phyloP scores from a whole-genome alignment of 2,113 vertebrate species.

The Lepus timidus region DNA sequence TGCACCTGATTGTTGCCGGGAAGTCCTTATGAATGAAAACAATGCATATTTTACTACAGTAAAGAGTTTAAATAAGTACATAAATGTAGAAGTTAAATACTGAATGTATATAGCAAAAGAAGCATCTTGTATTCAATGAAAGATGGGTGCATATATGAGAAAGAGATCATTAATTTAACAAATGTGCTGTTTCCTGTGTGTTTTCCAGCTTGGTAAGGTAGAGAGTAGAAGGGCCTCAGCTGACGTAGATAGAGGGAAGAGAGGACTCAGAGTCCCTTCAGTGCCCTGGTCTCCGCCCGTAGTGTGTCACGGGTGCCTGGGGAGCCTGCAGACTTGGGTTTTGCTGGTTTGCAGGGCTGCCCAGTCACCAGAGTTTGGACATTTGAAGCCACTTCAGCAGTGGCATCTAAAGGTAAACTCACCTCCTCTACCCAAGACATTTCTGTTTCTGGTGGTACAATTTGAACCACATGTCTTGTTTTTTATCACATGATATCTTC shows the following conservation, averaged over 20 bases:
- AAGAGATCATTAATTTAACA: conserved; percentile 90
- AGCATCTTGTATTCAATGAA: conserved; percentile 88
- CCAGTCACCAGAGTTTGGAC: neutral
- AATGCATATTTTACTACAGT: conserved; percentile 91
- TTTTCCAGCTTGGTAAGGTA: conserved; percentile 84
- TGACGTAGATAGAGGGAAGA: neutral
- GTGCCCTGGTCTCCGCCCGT: neutral
- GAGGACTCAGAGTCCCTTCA: conserved; percentile 50
- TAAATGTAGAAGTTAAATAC: conserved; percentile 89
- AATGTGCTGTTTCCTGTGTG: conserved; percentile 86
- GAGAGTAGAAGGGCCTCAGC: conserved; percentile 80
- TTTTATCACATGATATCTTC: neutral
- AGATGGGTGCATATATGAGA: conserved; percentile 91
- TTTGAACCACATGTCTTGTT: conserved; percentile 69
- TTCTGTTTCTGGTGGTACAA: conserved; percentile 65
- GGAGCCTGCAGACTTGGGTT: neutral
- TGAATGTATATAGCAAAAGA: conserved; percentile 90
- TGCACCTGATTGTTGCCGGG: conserved; percentile 85
- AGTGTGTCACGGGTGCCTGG: neutral
- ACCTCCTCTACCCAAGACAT: neutral
- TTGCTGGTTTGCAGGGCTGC: neutral
- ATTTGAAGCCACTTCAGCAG: conserved; percentile 25
- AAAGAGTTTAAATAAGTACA: conserved; percentile 91
- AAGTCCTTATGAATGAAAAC: conserved; percentile 86
- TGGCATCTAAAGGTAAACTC: neutral